phyloP scores from a whole-genome alignment of 2,113 vertebrate species.

The Psilopsiagon aurifrons region DNA sequence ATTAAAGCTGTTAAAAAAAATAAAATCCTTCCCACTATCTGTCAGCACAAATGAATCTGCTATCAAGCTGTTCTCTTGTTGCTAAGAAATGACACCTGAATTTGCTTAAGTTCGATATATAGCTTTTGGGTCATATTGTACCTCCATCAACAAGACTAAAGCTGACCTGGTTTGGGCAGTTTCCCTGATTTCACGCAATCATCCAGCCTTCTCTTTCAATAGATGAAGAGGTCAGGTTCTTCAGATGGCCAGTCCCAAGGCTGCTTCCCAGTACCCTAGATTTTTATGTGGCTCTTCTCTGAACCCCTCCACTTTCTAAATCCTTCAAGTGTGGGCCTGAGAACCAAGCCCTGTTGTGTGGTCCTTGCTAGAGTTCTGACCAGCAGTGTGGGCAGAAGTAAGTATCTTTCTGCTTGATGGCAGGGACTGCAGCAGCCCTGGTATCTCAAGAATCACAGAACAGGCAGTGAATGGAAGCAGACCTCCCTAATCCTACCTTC shows the following conservation, averaged over 20 bases:
- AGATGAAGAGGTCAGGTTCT: not conserved
- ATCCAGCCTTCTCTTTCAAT: not conserved
- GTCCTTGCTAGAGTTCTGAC: not conserved
- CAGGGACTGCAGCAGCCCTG: not conserved
- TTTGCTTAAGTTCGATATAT: not conserved
- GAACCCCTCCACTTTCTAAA: not conserved
- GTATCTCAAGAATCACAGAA: rapidly evolving
- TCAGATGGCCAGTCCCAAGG: not conserved
- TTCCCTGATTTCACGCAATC: not conserved
- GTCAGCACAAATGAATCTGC: not conserved
- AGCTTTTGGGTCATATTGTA: not conserved
- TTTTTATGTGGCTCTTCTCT: not conserved
- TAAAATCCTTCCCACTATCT: not conserved
- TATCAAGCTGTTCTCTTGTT: not conserved
- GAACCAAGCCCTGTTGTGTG: not conserved
- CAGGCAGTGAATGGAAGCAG: not conserved
- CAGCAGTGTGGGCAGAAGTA: not conserved
- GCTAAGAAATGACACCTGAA: not conserved
- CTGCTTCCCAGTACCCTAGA: not conserved
- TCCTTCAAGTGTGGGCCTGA: not conserved
- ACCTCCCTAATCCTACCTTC: not conserved
- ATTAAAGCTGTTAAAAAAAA: not conserved
- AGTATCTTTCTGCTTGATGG: not conserved
- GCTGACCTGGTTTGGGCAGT: not conserved
- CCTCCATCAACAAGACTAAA: not conserved